A percentile compares a stretch with the other conserved stretches of the same genome.
Conservation (phyloP, 2,113 vertebrate genomes). For the Heterotis niloticus region DNA sequence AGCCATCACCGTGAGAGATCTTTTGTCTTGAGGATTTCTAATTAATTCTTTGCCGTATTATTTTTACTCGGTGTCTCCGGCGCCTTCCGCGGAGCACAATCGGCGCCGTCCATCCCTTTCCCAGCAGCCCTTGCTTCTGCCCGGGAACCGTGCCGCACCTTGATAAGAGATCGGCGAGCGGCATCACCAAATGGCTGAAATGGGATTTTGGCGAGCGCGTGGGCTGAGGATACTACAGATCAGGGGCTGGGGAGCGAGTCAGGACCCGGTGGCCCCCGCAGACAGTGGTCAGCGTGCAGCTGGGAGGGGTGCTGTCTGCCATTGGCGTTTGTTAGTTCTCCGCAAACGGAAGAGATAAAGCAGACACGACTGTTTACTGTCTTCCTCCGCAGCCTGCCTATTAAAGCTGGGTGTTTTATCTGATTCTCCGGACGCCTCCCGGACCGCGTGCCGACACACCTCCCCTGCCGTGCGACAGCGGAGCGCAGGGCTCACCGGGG, state of each 20-base stretch:
- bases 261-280: background rate
- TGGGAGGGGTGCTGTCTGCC: background rate
- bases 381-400: conserved; percentile 31
- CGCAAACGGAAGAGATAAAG: conserved; percentile 42
- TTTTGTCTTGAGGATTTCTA: conserved; percentile 29
- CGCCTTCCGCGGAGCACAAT: background rate
- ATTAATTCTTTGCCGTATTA: conserved; percentile 23
- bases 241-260: conserved; percentile 10
- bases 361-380: conserved; percentile 39
- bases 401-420: conserved; percentile 43
- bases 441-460: background rate
- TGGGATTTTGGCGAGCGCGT: conserved; percentile 37
- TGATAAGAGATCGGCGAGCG: conserved; percentile 43
- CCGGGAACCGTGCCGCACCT: conserved; percentile 26
- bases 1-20: conserved; percentile 20
- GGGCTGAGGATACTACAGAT: conserved; percentile 36
- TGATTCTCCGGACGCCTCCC: conserved; percentile 30
- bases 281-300: conserved; percentile 6
- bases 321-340: conserved; percentile 1
- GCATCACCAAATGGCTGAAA: conserved; percentile 36
- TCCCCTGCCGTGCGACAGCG: background rate
- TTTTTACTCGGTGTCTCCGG: conserved; percentile 1
- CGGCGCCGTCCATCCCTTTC: background rate
- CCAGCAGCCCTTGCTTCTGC: conserved; percentile 24
- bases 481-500: background rate